A percentile compares a stretch with the other conserved stretches of the same genome.
phyloP scores from a whole-genome alignment of 2,797 vertebrate species.

The Parambassis ranga region DNA sequence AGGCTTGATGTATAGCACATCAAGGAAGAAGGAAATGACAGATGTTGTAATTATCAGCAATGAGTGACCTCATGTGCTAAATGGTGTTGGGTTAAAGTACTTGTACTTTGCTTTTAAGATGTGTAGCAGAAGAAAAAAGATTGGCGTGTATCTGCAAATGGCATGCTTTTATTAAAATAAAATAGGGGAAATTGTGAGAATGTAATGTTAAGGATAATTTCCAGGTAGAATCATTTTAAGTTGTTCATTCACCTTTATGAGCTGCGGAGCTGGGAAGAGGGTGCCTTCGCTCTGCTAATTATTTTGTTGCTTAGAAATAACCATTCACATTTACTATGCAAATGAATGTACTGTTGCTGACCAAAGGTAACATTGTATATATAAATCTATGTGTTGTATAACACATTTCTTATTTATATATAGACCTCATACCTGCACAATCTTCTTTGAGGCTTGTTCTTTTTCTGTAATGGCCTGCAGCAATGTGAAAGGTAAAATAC shows the following conservation, averaged over 20 bases:
- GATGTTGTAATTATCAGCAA: conserved; percentile 75
- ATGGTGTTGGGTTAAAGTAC: conserved; percentile 67
- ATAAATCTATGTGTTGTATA: conserved; percentile 2
- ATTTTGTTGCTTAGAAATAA: conserved; percentile 38
- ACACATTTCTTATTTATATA: conserved; percentile 46
- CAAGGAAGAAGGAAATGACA: conserved; percentile 74
- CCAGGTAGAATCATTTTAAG: conserved; percentile 25
- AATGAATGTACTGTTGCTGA: conserved; percentile 26
- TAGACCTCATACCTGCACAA: conserved; percentile 38
- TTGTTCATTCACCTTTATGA: conserved; percentile 36
- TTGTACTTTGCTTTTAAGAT: conserved; percentile 72
- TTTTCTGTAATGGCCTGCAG: conserved; percentile 5
- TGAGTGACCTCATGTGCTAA: conserved; percentile 65
- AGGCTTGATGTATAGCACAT: conserved; percentile 80
- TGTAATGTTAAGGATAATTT: conserved; percentile 67
- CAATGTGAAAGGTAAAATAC: neutral
- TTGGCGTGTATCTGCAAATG: conserved; percentile 67
- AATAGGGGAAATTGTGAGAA: conserved; percentile 59
- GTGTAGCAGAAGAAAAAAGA: conserved; percentile 56
- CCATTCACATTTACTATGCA: conserved; percentile 32
- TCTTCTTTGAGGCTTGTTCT: conserved; percentile 10
- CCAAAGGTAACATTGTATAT: conserved; percentile 6
- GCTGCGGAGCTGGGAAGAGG: conserved; percentile 1
- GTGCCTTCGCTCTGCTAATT: conserved; percentile 24
- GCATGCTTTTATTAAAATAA: conserved; percentile 71